Evolutionary conservation across 2,888 invertebrate species (phyloP), one percentile per base, ranked within the genome.

Genomic region (Anthophora plumipes): DNA sequence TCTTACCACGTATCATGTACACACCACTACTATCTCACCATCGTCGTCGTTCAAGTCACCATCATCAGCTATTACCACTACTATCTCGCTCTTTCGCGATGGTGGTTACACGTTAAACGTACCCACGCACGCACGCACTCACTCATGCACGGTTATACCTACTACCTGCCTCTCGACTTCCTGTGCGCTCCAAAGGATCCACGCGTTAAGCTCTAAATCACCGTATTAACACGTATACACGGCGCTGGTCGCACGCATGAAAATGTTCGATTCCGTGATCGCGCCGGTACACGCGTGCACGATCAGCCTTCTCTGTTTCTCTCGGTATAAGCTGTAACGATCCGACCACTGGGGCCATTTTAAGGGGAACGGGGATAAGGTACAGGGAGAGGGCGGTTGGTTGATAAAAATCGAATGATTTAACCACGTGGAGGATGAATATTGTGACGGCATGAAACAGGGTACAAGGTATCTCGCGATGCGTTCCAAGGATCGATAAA

Each of bases 151-250:
- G 48, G n/a, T 31, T 39, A 39, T 31, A 31, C 31, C 31, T 31
- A 31, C 31, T 31, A 31, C 31, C 31, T 31, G 59, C 59, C 12
- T 37, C 63, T n/a, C 50, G 73, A 83, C 87, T 84, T 81, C 84
- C 79, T 74, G 70, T 59, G 67, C 54, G 48, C 57, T 11, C 39
- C 76, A 75, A 54, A 75, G 74, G 73, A 82, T 80, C 81, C 77
- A 72, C 72, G 84, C 70, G 87, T 88, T 87, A 85, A 85, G 79
- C 75, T 72, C 85, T 91, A 90, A 90, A 91, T 91, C 89, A 90
- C 88, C 86, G 85, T 88, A 90, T 90, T 90, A 90, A 90, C 88
- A 85, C 87, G 84, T 83, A 86, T 75, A 86, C 80, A 60, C 68
- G 66, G 57, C 20, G 80, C 83, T 83, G 85, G 87, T 85, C 88